phyloP scores from a whole-genome alignment of 2,888 invertebrate species.

The Nemurella pictetii region DNA sequence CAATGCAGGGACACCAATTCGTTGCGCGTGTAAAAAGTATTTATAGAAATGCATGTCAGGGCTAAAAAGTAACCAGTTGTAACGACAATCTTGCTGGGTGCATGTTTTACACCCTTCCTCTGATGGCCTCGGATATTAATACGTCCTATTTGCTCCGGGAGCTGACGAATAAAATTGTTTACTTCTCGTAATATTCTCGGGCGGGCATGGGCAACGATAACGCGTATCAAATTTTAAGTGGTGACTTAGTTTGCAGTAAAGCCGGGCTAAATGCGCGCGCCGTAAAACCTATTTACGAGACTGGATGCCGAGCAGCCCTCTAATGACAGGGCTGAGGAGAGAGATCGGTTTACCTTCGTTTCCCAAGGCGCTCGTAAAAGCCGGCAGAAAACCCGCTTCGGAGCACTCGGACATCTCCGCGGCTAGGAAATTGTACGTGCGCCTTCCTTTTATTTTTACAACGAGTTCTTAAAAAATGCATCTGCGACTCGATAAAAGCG shows the following conservation, averaged over 20 bases:
- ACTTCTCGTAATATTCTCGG: not conserved
- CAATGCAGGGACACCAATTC: not conserved
- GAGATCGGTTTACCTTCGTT: conserved; percentile 3
- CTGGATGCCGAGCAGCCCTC: not conserved
- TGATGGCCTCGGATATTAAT: not conserved
- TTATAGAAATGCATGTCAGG: too few species aligned
- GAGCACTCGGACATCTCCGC: not conserved
- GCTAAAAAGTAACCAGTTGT: not conserved
- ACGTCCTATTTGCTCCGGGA: not conserved
- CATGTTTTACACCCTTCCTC: not conserved
- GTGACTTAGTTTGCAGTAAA: not conserved
- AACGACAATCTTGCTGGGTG: too few species aligned
- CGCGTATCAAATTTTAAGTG: conserved; percentile 2
- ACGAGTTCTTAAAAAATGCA: not conserved
- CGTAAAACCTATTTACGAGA: conserved; percentile 2
- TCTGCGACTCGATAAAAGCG: not conserved
- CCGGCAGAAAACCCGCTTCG: not conserved
- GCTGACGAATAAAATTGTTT: not conserved
- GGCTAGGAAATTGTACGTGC: not conserved
- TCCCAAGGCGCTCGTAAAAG: conserved; percentile 7
- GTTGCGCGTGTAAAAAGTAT: not conserved
- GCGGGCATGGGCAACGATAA: not conserved
- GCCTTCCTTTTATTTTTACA: not conserved
- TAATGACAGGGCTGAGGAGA: not conserved
- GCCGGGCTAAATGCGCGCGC: not conserved